Evolutionary conservation across 2,113 vertebrate genomes (phyloP).

Genomic region (Coregonus clupeaformis): DNA sequence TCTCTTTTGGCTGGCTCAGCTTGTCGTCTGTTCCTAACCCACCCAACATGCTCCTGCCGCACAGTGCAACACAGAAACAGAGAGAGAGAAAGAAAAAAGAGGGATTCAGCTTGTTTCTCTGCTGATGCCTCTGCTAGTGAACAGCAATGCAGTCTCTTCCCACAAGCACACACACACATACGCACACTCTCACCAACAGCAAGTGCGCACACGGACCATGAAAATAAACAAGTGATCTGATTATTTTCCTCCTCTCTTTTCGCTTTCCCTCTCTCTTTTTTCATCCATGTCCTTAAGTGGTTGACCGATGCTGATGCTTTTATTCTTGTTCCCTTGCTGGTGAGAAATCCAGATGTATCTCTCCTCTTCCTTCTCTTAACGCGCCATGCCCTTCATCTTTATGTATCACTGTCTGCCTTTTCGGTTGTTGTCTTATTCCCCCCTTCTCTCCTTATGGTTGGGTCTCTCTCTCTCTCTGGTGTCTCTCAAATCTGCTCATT

Average conservation of each 20-base stretch:
- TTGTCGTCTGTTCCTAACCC: constrained; percentile 18
- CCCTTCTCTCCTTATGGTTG: constrained; percentile 25
- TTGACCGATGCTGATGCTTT: constrained; percentile 11
- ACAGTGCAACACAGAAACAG: constrained; percentile 10
- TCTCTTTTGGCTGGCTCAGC: constrained; percentile 8
- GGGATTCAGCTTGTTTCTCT: constrained; percentile 15
- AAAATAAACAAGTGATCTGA: constrained; percentile 26
- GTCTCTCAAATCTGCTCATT: constrained; percentile 68
- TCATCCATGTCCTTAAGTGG: background rate
- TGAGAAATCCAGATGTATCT: constrained; percentile 11
- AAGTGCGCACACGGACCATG: constrained; percentile 5
- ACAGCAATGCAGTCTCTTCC: constrained; percentile 48
- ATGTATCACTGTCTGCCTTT: constrained; percentile 13
- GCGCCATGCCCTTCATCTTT: constrained; percentile 21
- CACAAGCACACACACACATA: constrained; percentile 26
- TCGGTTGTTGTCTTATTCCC: constrained; percentile 27
- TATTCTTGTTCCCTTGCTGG: background rate
- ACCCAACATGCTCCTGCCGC: constrained; percentile 29
- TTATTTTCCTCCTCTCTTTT: constrained; percentile 21
- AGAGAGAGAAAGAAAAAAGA: constrained; percentile 24
- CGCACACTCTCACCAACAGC: constrained; percentile 11
- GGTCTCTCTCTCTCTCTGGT: constrained; percentile 33
- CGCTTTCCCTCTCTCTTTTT: constrained; percentile 17
- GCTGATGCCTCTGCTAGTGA: constrained; percentile 19
- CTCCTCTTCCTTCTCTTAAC: constrained; percentile 7